These are phyloP conservation scores for Ladona fulva DNA, from an alignment of 1,140 invertebrate genomes.

Conservation along the genomic window DNA sequence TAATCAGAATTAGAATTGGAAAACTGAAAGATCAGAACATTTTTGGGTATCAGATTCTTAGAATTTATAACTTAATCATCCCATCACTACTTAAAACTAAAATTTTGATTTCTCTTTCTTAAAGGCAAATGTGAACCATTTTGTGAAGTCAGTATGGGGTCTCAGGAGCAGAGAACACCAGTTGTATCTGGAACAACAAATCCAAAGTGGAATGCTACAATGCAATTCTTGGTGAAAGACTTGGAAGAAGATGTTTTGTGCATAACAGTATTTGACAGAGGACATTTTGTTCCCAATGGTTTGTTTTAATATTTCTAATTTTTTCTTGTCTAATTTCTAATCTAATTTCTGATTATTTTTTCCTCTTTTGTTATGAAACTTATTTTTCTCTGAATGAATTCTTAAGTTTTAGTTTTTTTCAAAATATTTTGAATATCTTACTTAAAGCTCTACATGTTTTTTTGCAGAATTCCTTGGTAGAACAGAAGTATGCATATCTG, in stretches of 20 bases:
- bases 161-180: conserved; percentile 62
- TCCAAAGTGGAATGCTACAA: conserved; percentile 71
- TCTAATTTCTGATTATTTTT: too few relatives aligned
- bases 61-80: too few relatives aligned
- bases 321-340: background rate
- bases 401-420: conserved; percentile 12
- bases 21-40: too few relatives aligned
- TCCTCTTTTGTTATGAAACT: too few relatives aligned
- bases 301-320: conserved; percentile 18
- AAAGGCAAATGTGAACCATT: conserved; percentile 55
- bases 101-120: background rate
- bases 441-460: conserved; percentile 26
- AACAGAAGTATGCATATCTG: conserved; percentile 60
- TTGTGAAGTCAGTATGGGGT: conserved; percentile 70
- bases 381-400: background rate
- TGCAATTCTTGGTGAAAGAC: conserved; percentile 73
- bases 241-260: conserved; percentile 63
- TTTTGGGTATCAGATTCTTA: too few relatives aligned
- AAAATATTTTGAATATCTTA: conserved; percentile 12
- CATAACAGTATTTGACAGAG: conserved; percentile 68
- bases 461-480: conserved; percentile 64
- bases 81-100: too few relatives aligned
- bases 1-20: too few relatives aligned
- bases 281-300: conserved; percentile 71
- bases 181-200: conserved; percentile 49